phyloP scores from a whole-genome alignment of 2,113 vertebrate species.

The Chionomys nivalis region DNA sequence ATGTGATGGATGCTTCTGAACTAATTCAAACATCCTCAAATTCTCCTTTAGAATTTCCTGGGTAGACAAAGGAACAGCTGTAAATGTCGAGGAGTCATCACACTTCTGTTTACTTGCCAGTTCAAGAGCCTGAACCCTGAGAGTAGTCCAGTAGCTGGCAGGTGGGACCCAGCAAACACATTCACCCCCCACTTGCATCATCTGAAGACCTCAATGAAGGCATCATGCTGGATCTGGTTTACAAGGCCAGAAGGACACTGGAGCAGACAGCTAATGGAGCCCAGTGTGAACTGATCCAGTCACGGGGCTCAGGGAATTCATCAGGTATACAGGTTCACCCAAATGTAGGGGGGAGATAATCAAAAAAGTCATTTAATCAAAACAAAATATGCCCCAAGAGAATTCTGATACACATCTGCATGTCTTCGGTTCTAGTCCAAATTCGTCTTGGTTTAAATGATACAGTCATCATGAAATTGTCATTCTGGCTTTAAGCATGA shows the following conservation, averaged over 20 bases:
- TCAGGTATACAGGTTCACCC: neutral
- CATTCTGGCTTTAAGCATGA: conserved; percentile 43
- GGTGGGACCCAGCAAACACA: neutral
- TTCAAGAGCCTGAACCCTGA: neutral
- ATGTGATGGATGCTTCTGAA: conserved; percentile 92
- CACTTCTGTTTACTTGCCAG: neutral
- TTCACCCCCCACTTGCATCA: neutral
- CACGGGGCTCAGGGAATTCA: neutral
- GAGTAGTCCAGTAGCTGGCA: neutral
- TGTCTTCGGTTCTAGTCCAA: conserved; percentile 28
- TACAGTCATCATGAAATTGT: conserved; percentile 34
- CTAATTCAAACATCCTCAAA: conserved; percentile 93
- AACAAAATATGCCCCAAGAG: conserved; percentile 33
- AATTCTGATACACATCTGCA: neutral
- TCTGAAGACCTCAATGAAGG: neutral
- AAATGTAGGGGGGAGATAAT: neutral
- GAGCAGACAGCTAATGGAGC: neutral
- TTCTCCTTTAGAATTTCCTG: conserved; percentile 92
- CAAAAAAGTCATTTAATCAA: conserved; percentile 35
- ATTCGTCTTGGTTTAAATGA: conserved; percentile 21
- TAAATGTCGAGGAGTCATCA: conserved; percentile 38
- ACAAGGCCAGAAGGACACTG: neutral
- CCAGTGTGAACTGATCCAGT: neutral
- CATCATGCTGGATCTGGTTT: neutral
- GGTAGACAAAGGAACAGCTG: conserved; percentile 41